phyloP scores from a whole-genome alignment of 35 echinoderm and acorn worm species.

The Heliocidaris tuberculata region DNA sequence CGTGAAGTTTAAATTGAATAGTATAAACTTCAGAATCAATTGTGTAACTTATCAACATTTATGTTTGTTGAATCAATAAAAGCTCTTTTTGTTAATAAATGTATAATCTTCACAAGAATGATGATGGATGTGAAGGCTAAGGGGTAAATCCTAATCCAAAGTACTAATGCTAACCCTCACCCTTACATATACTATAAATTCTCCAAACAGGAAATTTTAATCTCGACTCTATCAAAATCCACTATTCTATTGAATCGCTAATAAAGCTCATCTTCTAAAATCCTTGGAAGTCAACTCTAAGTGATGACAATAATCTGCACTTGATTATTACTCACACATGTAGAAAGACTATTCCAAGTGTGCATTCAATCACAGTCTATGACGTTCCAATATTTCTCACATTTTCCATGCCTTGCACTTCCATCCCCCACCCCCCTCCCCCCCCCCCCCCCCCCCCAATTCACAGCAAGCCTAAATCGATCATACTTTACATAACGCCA shows the following conservation, averaged over 20 bases:
- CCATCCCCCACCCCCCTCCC: too few relatives aligned
- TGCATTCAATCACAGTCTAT: not conserved
- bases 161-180: not conserved
- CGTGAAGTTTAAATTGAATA: not conserved
- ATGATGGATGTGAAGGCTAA: not conserved
- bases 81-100: not conserved
- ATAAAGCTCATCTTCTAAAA: not conserved
- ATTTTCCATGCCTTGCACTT: not conserved
- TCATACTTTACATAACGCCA: too few relatives aligned
- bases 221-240: not conserved
- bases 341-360: not conserved
- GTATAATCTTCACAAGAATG: not conserved
- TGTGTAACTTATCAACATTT: not conserved
- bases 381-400: not conserved
- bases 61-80: not conserved
- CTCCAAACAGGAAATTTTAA: not conserved
- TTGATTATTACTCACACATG: not conserved
- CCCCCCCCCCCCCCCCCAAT: too few relatives aligned
- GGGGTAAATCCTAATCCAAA: not conserved
- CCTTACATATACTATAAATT: not conserved
- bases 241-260: not conserved
- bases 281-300: not conserved
- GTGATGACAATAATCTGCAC: not conserved
- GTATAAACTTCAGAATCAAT: not conserved
- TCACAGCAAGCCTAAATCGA: too few relatives aligned